Percentiles rank a stretch among this genome's conserved stretches.
Conservation (phyloP, 2,113 vertebrate genomes). For the Diadophis punctatus region DNA sequence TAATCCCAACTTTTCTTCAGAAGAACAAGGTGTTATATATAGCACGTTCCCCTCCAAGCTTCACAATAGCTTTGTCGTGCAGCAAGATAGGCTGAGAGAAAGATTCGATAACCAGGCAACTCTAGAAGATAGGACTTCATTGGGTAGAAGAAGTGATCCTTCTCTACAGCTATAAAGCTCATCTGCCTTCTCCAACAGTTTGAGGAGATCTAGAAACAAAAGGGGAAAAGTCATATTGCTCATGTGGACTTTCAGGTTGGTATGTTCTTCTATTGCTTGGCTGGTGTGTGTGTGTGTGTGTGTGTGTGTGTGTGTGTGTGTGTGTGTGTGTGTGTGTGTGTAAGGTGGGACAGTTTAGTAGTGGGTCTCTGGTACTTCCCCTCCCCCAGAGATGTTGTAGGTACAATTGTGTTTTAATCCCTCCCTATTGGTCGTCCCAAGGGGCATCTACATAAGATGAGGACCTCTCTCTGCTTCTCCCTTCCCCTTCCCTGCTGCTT, state of each 20-base stretch:
- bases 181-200: neutral
- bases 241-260: neutral
- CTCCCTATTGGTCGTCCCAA: slow-evolving; percentile 17
- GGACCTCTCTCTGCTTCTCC: neutral
- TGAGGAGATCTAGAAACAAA: neutral
- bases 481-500: neutral
- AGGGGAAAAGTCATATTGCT: neutral
- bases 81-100: neutral
- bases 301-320: neutral
- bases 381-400: neutral
- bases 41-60: neutral
- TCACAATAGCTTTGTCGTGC: neutral
- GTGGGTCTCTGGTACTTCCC: neutral
- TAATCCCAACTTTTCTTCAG: neutral
- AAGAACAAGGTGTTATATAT: neutral
- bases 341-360: neutral
- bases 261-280: neutral
- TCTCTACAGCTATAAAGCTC: neutral
- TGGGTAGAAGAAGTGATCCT: neutral
- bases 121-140: neutral
- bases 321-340: neutral
- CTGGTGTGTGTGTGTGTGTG: too few relatives aligned
- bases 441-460: slow-evolving; percentile 6
- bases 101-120: neutral
- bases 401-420: slow-evolving; percentile 36